Conservation (phyloP, 2,113 vertebrate species). For the Lycaon pictus region DNA sequence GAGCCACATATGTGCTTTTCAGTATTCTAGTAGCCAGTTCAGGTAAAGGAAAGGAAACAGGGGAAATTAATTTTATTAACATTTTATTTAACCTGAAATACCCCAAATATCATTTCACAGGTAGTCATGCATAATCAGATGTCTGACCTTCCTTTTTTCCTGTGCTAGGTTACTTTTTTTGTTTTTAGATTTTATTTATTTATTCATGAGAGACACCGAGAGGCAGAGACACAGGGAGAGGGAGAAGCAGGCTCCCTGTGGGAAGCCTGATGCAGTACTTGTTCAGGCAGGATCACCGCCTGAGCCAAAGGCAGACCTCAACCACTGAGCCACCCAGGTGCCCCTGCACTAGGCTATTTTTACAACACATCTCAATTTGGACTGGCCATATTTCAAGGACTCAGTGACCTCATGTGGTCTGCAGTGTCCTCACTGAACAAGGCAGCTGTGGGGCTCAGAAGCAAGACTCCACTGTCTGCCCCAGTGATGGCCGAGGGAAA, state of each 20-base stretch:
- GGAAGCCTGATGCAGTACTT: too few species aligned
- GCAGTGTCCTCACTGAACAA: rapidly evolving
- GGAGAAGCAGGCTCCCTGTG: too few species aligned
- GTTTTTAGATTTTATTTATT: too few species aligned
- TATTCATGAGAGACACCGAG: too few species aligned
- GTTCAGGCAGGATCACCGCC: too few species aligned
- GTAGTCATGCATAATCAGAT: neutral
- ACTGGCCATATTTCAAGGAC: neutral
- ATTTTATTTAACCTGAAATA: neutral
- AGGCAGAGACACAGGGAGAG: too few species aligned
- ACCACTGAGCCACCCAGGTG: too few species aligned
- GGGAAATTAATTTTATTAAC: neutral
- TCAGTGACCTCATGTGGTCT: rapidly evolving
- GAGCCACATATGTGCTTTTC: neutral
- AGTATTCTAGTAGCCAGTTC: neutral
- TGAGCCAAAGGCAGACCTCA: too few species aligned
- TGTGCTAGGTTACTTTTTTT: neutral
- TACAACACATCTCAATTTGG: neutral
- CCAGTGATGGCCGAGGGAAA: too few species aligned
- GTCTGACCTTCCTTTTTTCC: neutral
- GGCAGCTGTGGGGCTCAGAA: neutral
- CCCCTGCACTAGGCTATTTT: neutral
- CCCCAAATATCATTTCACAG: neutral
- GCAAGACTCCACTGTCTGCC: rapidly evolving
- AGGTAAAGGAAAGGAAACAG: neutral